Evolutionary conservation across 2,888 invertebrate species (phyloP).

Genomic region (Monopis laevigella): DNA sequence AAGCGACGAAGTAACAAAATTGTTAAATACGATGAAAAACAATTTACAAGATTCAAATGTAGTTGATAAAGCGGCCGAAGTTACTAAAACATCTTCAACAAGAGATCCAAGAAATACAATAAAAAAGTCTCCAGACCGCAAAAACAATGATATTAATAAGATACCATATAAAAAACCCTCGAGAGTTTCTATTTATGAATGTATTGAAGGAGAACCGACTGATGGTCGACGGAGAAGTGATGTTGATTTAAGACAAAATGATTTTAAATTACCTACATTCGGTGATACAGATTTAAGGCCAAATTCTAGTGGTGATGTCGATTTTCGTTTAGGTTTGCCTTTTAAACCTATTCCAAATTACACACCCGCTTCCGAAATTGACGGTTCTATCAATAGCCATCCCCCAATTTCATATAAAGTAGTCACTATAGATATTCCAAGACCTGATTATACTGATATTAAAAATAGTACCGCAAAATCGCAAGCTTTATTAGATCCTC

Average conservation of each 20-base stretch:
- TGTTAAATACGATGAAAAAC: constrained; percentile 70
- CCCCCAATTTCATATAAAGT: constrained; percentile 77
- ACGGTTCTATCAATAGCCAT: constrained; percentile 82
- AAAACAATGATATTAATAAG: constrained; percentile 28
- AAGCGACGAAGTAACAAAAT: constrained; percentile 75
- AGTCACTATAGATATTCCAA: constrained; percentile 70
- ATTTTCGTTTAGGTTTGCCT: constrained; percentile 77
- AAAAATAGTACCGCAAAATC: constrained; percentile 75
- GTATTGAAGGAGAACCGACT: constrained; percentile 63
- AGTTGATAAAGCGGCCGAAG: constrained; percentile 28
- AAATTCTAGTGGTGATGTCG: constrained; percentile 71
- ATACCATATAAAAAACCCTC: constrained; percentile 33
- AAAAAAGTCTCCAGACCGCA: constrained; percentile 47
- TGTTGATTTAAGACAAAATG: constrained; percentile 60
- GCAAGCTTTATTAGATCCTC: constrained; percentile 78
- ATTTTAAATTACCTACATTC: constrained; percentile 63
- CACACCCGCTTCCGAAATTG: constrained; percentile 86
- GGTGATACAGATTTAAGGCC: constrained; percentile 74
- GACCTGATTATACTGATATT: constrained; percentile 79
- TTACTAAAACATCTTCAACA: constrained; percentile 28
- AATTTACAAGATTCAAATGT: constrained; percentile 48
- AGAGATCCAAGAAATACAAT: constrained; percentile 43
- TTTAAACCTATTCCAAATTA: constrained; percentile 85
- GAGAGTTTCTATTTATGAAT: constrained; percentile 69
- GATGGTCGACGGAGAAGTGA: constrained; percentile 56